Evolutionary conservation across 2,113 vertebrate genomes (phyloP), one percentile per base, ranked within the genome.

Genomic region (Stegastes partitus): DNA sequence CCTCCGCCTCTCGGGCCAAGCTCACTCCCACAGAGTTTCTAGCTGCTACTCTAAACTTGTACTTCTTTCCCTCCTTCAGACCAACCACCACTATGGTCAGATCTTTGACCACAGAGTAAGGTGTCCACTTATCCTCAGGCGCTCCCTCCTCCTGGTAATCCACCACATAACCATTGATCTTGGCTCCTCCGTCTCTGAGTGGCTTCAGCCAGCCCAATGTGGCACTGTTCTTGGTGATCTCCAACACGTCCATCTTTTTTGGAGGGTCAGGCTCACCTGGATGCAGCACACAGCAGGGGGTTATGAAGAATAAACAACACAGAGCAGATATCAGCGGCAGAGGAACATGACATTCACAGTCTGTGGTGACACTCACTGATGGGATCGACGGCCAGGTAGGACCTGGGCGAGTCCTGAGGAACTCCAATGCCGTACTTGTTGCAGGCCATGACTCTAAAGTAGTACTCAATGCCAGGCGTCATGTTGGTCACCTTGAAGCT

Each of bases 191-290:
- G 3, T 99, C 98, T 47, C 98, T 95, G 53, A 99, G 89, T 0
- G 98, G 98, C 39, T 96, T 97, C 45, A 99, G 78, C 98, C 98
- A 99, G 42, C 96, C 97, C 87, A 99, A 87, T 0, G 95, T 94
- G 70, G 98, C 97, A 21, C 95, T 98, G 72, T 96, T 97, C 92
- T 97, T 99, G 3, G 96, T 96, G 79, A 98, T 97, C 88, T 99
- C 97, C 77, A 98, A 93, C 68, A 99, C 96, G 55, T 99, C 98
- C 88, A 99, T 95, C 93, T 99, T 99, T 91, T 96, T 97, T 12
- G 98, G 98, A 84, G 98, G 98, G 92, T 99, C 98, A 0, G 98
- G 98, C 87, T 96, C 97, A 94, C 98, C 98, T 99, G 62, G 16
- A 63, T 19, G 21, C 7, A 68, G 58, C 49, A 73, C 4, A 77